Conservation (phyloP, 2,888 invertebrate genomes). For the Tyria jacobaeae region DNA sequence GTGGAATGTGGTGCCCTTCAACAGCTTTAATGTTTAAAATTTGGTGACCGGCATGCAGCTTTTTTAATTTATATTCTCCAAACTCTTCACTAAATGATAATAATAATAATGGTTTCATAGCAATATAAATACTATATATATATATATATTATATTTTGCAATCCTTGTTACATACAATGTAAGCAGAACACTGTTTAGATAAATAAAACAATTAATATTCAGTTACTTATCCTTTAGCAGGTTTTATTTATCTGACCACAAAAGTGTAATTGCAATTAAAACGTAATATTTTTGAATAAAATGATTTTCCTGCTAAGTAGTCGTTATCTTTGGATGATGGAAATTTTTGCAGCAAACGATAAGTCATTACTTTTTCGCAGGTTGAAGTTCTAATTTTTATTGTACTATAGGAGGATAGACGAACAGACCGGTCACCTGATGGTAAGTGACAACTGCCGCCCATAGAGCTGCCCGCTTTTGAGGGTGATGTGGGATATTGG, state of each 20-base stretch:
- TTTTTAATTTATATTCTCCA: too few species aligned
- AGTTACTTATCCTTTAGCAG: slow-evolving; percentile 2
- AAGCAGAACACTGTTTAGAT: neutral
- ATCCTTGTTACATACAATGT: neutral
- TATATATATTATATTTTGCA: neutral
- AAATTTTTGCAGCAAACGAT: neutral
- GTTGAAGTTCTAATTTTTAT: neutral
- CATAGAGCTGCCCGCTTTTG: too few species aligned
- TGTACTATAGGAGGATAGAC: neutral
- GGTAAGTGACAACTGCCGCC: too few species aligned
- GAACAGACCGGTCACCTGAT: too few species aligned
- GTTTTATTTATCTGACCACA: slow-evolving; percentile 24
- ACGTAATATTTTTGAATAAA: slow-evolving; percentile 1
- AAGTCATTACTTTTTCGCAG: neutral
- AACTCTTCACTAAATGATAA: too few species aligned
- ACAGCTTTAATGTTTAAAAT: too few species aligned
- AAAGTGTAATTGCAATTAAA: slow-evolving; percentile 6
- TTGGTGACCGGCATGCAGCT: too few species aligned
- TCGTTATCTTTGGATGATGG: neutral
- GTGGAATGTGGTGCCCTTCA: too few species aligned
- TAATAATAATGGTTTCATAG: too few species aligned
- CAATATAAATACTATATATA: neutral
- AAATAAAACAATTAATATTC: neutral
- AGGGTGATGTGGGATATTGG: too few species aligned
- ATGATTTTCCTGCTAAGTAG: slow-evolving; percentile 3